phyloP scores from a whole-genome alignment of 2,797 vertebrate genomes.

The Spea hammondii region DNA sequence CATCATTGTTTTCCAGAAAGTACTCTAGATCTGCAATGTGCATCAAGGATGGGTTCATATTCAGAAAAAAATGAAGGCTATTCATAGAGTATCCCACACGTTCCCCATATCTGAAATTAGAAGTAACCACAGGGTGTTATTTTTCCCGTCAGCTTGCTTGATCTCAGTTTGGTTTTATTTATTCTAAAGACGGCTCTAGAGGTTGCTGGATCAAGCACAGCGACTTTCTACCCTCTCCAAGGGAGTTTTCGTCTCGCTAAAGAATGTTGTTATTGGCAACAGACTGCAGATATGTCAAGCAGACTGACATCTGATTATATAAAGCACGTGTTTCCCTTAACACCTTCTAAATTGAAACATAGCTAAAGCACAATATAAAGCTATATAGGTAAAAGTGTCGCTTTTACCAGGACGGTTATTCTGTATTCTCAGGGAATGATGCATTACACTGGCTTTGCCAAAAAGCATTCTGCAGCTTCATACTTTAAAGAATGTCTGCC shows the following conservation, averaged over 20 bases:
- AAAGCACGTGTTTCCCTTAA: constrained; percentile 40
- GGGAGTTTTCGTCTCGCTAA: constrained; percentile 22
- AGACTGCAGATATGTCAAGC: constrained; percentile 41
- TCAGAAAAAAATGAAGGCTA: constrained; percentile 24
- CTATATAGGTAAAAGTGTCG: constrained; percentile 13
- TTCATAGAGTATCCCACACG: not conserved
- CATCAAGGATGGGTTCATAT: constrained; percentile 17
- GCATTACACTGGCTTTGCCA: too few relatives aligned
- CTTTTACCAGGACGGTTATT: too few relatives aligned
- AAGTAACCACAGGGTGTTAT: constrained; percentile 37
- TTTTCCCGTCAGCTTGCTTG: constrained; percentile 29
- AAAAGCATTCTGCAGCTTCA: too few relatives aligned
- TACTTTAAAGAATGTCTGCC: not conserved
- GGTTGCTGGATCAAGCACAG: constrained; percentile 23
- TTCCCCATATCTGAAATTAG: constrained; percentile 15
- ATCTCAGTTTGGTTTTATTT: constrained; percentile 39
- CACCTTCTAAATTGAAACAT: constrained; percentile 9
- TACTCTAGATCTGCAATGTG: not conserved
- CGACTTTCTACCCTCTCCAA: constrained; percentile 40
- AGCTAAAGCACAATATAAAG: constrained; percentile 23
- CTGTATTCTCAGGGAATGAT: too few relatives aligned
- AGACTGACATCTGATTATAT: constrained; percentile 46
- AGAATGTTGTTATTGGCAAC: constrained; percentile 44
- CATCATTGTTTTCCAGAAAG: too few relatives aligned
- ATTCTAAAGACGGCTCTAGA: constrained; percentile 33